Evolutionary conservation across 1,140 invertebrate genomes (phyloP), one percentile per base, ranked within the genome.

Genomic region (Pseudomyrmex pallidus): DNA sequence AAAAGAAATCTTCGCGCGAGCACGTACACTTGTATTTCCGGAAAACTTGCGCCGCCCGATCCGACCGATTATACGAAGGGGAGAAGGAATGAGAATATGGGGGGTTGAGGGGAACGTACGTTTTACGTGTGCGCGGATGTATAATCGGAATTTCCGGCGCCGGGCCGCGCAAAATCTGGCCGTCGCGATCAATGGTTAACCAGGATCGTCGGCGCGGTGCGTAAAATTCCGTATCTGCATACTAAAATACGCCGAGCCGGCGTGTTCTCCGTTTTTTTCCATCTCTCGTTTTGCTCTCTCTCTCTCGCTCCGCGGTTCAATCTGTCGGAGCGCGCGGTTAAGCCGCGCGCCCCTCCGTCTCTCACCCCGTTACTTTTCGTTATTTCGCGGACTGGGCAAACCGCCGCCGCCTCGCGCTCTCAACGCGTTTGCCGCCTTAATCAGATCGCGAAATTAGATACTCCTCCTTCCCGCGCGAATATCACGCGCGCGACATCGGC

Each of bases 171-270:
- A 74, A 82, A 82, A 82, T 82, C 78, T 74, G 70, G 17, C 78
- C 50, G 78, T 73, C 48, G 70, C 78, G 76, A 80, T 80, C 76
- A 80, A 80, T 80, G 76, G 76, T 80, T 80, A 80, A 80, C 76
- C 76, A 70, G 64, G 66, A 70, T 80, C 66, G 76, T 80, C 76
- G 76, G 54, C 66, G 54, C 54, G 54, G 64, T 80, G 76, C 66
- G 76, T 80, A 80, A 80, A 80, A 80, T 80, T 80, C 76, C 76
- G 76, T 80, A 80, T 80, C 76, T 80, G 64, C 76, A 80, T 80
- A 80, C 76, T 70, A 80, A 70, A 77, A 70, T 57, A 70, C 64
- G 54, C 56, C 44, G 25, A 59, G 56, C 66, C 54, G 68, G 1
- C n/a, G n/a, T 56, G 50, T 59, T 50, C 17, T 61, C 46, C 25